Percentiles rank a stretch among this genome's conserved stretches.
Evolutionary conservation across 2,797 vertebrate genomes (phyloP).

Genomic region (Petrocephalus sullivani): DNA sequence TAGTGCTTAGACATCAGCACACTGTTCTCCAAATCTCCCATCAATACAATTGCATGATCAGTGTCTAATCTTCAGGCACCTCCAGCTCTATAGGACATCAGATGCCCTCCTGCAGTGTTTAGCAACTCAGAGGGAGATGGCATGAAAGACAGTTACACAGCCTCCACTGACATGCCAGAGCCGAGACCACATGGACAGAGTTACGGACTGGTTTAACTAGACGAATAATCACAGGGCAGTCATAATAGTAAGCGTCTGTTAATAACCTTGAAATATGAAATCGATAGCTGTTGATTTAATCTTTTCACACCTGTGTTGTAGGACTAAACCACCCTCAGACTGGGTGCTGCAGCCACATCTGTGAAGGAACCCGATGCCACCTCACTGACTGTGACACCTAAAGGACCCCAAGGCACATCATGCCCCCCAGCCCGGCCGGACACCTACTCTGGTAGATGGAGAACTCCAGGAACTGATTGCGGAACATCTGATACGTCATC

Average conservation of each 20-base stretch:
- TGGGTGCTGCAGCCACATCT: not conserved
- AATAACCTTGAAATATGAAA: not conserved
- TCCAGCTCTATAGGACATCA: not conserved
- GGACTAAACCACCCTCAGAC: not conserved
- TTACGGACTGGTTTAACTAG: not conserved
- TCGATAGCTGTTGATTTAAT: not conserved
- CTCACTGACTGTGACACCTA: not conserved
- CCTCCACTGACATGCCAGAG: not conserved
- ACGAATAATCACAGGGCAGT: not conserved
- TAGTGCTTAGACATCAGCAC: not conserved
- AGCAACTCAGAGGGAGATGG: not conserved
- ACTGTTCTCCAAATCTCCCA: not conserved
- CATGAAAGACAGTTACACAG: not conserved
- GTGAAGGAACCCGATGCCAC: not conserved
- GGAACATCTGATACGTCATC: conserved; percentile 91
- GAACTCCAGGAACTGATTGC: conserved; percentile 92
- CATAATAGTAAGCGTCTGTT: not conserved
- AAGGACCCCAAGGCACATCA: not conserved
- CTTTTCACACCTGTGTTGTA: not conserved
- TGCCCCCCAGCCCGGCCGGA: not conserved
- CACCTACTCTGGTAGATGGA: conserved; percentile 97
- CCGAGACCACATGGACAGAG: not conserved
- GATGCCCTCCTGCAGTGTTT: not conserved
- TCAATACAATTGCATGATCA: not conserved
- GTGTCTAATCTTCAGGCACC: not conserved